Evolutionary conservation across 2,888 invertebrate genomes (phyloP).

Genomic region (Barypeithes pellucidus): DNA sequence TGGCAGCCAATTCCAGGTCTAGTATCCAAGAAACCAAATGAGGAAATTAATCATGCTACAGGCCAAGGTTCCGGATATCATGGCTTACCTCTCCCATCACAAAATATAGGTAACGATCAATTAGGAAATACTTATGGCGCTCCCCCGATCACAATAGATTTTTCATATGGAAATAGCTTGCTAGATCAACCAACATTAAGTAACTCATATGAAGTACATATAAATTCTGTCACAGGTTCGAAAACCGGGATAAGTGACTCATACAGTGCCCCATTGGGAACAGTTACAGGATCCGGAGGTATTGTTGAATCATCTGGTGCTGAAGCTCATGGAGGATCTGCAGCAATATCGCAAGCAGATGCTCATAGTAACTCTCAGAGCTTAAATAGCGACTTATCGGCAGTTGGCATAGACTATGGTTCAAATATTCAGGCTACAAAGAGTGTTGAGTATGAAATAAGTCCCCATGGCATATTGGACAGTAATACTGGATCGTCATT

Average conservation of each 20-base stretch:
- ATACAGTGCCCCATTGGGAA: constrained; percentile 72
- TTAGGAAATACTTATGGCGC: constrained; percentile 38
- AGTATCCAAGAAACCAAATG: constrained; percentile 64
- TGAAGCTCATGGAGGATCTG: constrained; percentile 57
- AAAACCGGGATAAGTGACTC: constrained; percentile 69
- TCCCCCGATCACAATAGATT: constrained; percentile 39
- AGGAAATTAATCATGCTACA: constrained; percentile 59
- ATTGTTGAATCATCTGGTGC: constrained; percentile 65
- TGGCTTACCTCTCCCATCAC: constrained; percentile 65
- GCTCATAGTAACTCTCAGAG: constrained; percentile 38
- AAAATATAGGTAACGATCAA: constrained; percentile 55
- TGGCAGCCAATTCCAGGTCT: constrained; percentile 90
- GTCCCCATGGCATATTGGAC: constrained; percentile 57
- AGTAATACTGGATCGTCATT: constrained; percentile 41
- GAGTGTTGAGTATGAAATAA: constrained; percentile 70
- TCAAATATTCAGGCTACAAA: constrained; percentile 67
- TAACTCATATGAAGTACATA: constrained; percentile 54
- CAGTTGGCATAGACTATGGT: constrained; percentile 56
- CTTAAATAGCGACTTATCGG: constrained; percentile 48
- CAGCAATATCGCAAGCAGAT: constrained; percentile 8
- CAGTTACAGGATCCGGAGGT: constrained; percentile 69
- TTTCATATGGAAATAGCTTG: constrained; percentile 41
- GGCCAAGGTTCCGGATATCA: constrained; percentile 68
- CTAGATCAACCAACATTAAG: constrained; percentile 44
- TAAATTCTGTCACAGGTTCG: constrained; percentile 35